Conservation (phyloP, 35 echinoderm and acorn worm species). For the Amphiura filiformis region DNA sequence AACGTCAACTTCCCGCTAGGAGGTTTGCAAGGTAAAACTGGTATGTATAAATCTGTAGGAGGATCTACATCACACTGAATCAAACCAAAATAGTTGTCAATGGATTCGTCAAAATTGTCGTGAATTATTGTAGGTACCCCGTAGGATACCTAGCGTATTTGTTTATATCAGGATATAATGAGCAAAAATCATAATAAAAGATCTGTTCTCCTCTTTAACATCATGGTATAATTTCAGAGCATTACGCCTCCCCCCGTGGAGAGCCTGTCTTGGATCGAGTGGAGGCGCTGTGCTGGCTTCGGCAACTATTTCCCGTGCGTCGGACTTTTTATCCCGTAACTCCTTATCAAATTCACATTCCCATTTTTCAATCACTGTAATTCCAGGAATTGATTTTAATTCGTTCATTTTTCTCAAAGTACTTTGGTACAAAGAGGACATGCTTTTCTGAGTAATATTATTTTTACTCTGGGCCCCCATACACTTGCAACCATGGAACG, state of each 20-base stretch:
- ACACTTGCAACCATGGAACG: background rate
- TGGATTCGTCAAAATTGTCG: background rate
- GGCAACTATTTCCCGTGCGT: background rate
- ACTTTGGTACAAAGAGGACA: background rate
- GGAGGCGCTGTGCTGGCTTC: background rate
- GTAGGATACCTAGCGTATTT: slow-evolving; percentile 50
- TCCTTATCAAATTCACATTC: background rate
- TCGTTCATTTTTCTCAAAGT: background rate
- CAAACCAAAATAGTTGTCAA: slow-evolving; percentile 31
- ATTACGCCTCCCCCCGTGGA: slow-evolving; percentile 44
- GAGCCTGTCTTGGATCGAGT: slow-evolving; percentile 20
- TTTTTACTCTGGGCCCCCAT: background rate
- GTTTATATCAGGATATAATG: slow-evolving; percentile 53
- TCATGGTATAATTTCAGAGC: slow-evolving; percentile 19
- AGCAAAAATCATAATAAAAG: slow-evolving; percentile 43
- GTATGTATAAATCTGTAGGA: slow-evolving; percentile 44
- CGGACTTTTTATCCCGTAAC: background rate
- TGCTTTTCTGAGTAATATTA: background rate
- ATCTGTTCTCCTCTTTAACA: slow-evolving; percentile 20
- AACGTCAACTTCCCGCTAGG: slow-evolving; percentile 41
- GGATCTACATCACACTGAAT: slow-evolving; percentile 40
- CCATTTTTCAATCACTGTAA: background rate
- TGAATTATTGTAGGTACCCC: slow-evolving; percentile 40
- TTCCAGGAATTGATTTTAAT: background rate
- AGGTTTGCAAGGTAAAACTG: slow-evolving; percentile 24